A percentile compares a stretch with the other conserved stretches of the same genome.
Evolutionary conservation across 1,140 invertebrate species (phyloP).

Genomic region (Drosophila sturtevanti): DNA sequence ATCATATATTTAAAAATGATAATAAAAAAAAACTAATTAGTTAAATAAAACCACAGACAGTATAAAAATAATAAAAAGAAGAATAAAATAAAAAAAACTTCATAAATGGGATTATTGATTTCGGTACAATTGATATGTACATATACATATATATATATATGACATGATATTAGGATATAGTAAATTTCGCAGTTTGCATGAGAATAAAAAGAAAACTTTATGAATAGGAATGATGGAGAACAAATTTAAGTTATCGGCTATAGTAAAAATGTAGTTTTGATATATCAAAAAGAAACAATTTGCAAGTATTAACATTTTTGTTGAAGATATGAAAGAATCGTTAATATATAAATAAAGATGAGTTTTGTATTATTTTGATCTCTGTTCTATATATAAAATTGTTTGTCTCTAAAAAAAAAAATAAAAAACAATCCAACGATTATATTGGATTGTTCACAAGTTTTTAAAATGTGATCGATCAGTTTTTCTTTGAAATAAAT

Average conservation of each 20-base stretch:
- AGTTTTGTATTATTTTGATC: no score
- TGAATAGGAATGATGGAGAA: background rate
- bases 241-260: background rate
- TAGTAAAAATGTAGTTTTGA: no score
- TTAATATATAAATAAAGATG: no score
- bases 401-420: no score
- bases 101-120: slow-evolving; percentile 9
- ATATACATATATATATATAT: background rate
- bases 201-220: background rate
- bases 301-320: no score
- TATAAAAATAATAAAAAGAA: slow-evolving; percentile 4
- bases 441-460: no score
- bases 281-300: no score
- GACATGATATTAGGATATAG: background rate
- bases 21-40: slow-evolving; percentile 14
- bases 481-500: no score
- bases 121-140: background rate
- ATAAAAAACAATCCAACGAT: background rate
- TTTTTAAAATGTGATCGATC: no score
- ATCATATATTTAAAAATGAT: slow-evolving; percentile 9
- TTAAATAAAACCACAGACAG: slow-evolving; percentile 16
- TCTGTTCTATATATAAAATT: no score
- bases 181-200: background rate
- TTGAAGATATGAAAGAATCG: no score
- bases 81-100: slow-evolving; percentile 10